Evolutionary conservation across 2,888 invertebrate genomes (phyloP), one percentile per base, ranked within the genome.

Genomic region (Timema cristinae): DNA sequence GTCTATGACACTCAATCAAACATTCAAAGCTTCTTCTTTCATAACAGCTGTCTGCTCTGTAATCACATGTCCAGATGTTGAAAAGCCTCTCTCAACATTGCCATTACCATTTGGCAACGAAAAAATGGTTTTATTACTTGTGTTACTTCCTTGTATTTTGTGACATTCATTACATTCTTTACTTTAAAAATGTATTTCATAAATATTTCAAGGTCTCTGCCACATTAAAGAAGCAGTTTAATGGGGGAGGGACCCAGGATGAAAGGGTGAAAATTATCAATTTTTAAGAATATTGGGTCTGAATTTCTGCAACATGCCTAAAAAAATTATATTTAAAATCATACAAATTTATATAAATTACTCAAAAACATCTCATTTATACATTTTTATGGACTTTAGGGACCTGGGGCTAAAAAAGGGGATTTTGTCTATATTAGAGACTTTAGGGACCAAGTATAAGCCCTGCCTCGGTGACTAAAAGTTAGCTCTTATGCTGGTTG

Each of bases 371-470:
- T 7, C 16, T 63, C 6, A 63, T n/a, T 1, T 11, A 8, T 56
- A 15, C 7, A 59, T 59, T 63, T n/a, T 16, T 56, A 56, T 7
- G 16, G n/a, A 7, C 16, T n/a, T 16, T 13, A 16, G 56, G 56
- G 16, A 56, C n/a, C n/a, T 15, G 6, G 0, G 9, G 8, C 5
- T 52, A n/a, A 52, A 52, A 13, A 52, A 52, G n/a, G 52, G 52
- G 52, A 52, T n/a, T 52, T 52, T 52, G 10, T 13, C 11, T 10
- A 52, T 1, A 52, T 52, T 52, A 56, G 56, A 2, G 56, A 56
- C 56, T 56, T 56, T 56, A 56, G 56, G 56, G 56, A 56, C n/a
- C 56, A 56, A 56, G 56, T 56, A 56, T 56, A 16, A 56, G 56
- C 15, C 56, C 56, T 56, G n/a, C 52, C 11, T 52, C 32, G 32